Base-by-base conservation (phyloP, 2,113 vertebrate species). In the Polypterus senegalus region DNA sequence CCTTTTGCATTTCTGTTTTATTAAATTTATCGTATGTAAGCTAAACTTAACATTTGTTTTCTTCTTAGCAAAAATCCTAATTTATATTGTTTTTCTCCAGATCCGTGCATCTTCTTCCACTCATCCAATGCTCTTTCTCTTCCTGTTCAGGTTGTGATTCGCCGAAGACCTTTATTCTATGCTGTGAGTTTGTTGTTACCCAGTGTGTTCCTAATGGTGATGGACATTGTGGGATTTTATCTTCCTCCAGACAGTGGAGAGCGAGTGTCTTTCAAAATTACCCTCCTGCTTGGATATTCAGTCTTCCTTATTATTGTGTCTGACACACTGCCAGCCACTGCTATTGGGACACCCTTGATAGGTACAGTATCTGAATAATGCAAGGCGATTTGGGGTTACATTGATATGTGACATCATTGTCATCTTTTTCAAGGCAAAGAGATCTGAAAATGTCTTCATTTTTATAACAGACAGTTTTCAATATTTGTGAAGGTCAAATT, bases 261-360 rank as follows among this genome's bases (percentile, higher is more conserved):
- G 81, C 86, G 94, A 54, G 94, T 98, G 52, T 99, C 96, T 61
- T 99, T 99, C 81, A 99, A 97, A 83, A 94, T 99, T 81, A 99
- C 94, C 0, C 81, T 99, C 49, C 87, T 99, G 61, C 82, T 99
- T 67, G 94, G 96, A 9, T 99, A 99, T 76, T 99, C 94, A 0
- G 96, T 99, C 67, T 99, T 99, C 79, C 92, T 99, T 71, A 99
- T 99, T 80, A 97, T 99, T 0, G 94, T 99, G 1, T 97, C 94
- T 0, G 96, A 97, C 78, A 98, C 94, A 0, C 75, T 98, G 65
- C 94, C 96, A 0, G 92, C 96, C 48, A 98, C 96, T 0, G 92
- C 94, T 0, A 95, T 98, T 0, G 96, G 96, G 65, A 98, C 93
- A 0, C 94, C 94, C 0, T 75, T 98, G 62, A 98, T 98, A 72